Percentiles rank a stretch among this genome's conserved stretches.
These are phyloP conservation scores for Thereuonema tuberculata DNA, from an alignment of 1,140 invertebrate species.

Conservation along the genomic window DNA sequence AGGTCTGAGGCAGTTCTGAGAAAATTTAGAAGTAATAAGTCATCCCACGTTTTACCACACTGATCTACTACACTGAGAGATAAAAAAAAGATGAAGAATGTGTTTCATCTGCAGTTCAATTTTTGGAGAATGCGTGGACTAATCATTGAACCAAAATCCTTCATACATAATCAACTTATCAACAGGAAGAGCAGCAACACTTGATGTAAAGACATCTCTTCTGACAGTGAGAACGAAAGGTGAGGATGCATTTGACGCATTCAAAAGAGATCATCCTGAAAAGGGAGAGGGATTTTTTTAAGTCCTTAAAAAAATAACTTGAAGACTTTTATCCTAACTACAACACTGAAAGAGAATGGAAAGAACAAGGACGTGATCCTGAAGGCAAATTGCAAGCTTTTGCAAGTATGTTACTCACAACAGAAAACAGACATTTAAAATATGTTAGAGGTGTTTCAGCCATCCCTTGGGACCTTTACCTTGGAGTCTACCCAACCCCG, in stretches of 20 bases:
- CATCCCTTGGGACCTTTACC: no score
- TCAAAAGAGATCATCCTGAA: no score
- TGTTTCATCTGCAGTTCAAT: not conserved
- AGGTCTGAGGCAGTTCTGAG: no score
- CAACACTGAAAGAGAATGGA: not conserved
- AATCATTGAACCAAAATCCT: not conserved
- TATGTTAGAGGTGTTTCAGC: not conserved
- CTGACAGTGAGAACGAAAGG: no score
- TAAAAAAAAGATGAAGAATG: not conserved
- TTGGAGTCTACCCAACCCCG: slow-evolving; percentile 7
- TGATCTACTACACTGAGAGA: not conserved
- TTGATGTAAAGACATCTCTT: not conserved
- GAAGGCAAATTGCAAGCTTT: not conserved
- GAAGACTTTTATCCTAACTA: no score
- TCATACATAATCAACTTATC: no score
- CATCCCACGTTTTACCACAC: no score
- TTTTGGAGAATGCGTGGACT: not conserved
- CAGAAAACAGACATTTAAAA: not conserved
- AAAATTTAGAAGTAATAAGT: no score
- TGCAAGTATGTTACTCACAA: no score
- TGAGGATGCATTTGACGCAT: not conserved
- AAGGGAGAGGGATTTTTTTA: not conserved
- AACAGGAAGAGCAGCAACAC: not conserved
- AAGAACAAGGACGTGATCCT: not conserved
- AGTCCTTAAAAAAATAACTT: no score